Conservation (phyloP, 2,113 vertebrate species). For the Mastomys coucha region DNA sequence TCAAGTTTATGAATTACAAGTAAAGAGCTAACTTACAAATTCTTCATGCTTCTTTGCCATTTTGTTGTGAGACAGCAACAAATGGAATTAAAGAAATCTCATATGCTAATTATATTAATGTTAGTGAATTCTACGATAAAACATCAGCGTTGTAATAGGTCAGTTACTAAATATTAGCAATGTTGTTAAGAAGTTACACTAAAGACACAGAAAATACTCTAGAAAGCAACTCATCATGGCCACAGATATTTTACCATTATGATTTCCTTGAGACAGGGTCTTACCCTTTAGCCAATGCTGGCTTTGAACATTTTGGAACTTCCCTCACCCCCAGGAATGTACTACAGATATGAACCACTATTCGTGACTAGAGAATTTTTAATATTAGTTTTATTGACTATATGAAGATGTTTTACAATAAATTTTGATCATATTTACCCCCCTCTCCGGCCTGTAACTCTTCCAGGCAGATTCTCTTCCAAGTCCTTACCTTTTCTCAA, state of each 20-base stretch:
- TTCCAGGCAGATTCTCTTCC: not conserved
- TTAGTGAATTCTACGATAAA: conserved; percentile 1
- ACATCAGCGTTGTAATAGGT: not conserved
- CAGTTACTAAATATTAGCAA: not conserved
- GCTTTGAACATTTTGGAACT: not conserved
- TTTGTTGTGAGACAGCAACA: not conserved
- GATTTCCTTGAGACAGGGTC: no score
- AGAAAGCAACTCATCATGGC: not conserved
- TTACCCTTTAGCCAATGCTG: not conserved
- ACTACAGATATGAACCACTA: not conserved
- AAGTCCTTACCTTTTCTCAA: not conserved
- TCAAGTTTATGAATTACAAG: not conserved
- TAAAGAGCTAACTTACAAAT: not conserved
- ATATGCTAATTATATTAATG: not conserved
- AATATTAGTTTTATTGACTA: not conserved
- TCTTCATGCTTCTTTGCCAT: not conserved
- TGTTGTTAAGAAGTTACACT: not conserved
- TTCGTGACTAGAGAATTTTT: not conserved
- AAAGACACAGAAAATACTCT: not conserved
- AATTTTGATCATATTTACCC: not conserved
- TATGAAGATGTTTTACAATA: not conserved
- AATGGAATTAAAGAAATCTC: not conserved
- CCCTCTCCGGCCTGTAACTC: not conserved
- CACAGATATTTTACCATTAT: not conserved
- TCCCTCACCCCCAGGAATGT: accelerated